Evolutionary conservation across 2,888 invertebrate genomes (phyloP), one percentile per base, ranked within the genome.

Genomic region (Gryllus longicercus): DNA sequence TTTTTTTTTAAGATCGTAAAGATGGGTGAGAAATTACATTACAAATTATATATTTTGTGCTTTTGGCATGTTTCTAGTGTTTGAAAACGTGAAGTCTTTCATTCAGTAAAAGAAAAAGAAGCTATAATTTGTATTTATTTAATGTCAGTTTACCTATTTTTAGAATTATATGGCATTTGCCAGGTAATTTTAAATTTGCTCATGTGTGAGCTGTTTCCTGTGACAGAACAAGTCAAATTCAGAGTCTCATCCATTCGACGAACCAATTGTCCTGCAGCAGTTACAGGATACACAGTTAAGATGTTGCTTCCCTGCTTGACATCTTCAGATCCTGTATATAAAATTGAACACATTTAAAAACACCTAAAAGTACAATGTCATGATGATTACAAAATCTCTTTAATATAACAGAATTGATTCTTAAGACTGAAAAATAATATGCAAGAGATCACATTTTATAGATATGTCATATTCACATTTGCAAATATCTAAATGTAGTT

Each of bases 181-280:
- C 79, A 80, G 18, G 76, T 80, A 50, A 81, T 50, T 78, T 80
- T 78, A 76, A 78, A 79, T 50, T 76, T 78, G 16, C 78, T 78
- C 50, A 80, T 18, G 49, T 78, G 50, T n/a, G 16, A 16, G 50
- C 75, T 79, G 11, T 51, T 76, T 75, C 63, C 25, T n/a, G 76
- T 49, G 4, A 84, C 82, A n/a, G 82, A 83, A 75, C 85, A 85
- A 50, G 85, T 85, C 82, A 85, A 83, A 79, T 85, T 85, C n/a
- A 85, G 80, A n/a, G 84, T 84, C 79, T 85, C 84, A 79, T 84
- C 84, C 76, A 83, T 84, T 82, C 83, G 78, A 84, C 83, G 51
- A 85, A 79, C 79, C 82, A 84, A 12, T 82, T 79, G 38, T 82
- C 82, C 63, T 18, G 63, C 63, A 16, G 63, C n/a, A 4, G 63